Evolutionary conservation across 2,113 vertebrate species (phyloP), one percentile per base, ranked within the genome.

Genomic region (Protobothrops mucrosquamatus): DNA sequence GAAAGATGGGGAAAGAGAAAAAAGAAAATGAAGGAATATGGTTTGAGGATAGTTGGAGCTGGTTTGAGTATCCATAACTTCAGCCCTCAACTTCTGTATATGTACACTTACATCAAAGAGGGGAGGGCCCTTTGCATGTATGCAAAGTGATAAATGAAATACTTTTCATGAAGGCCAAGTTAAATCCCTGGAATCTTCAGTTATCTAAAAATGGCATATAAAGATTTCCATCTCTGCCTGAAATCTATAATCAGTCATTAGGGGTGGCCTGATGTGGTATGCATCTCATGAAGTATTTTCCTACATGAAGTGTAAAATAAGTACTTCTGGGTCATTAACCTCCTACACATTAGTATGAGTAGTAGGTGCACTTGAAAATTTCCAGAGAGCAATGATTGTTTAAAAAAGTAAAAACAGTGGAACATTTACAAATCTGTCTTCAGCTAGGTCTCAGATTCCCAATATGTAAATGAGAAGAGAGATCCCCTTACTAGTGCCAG

Each of bases 1-100:
- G 9, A 43, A n/a, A 0, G 51, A 23, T 12, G 2, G 26, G 26
- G 54, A 1, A 23, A 0, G 6, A 87, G 9, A 0, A 0, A 20
- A 1, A 4, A 26, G 3, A 0, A 4, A 14, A 5, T 14, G 12
- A 34, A 22, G 1, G 26, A 15, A 11, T 1, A 34, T n/a, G 14
- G 20, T 24, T 22, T 56, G 24, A 92, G 88, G 56, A 26, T 92
- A 39, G 20, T 43, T 39, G 52, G 64, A 85, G 34, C 69, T 57
- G 34, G 22, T 18, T 61, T 52, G 14, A 51, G 4, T 43, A 46
- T 86, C 48, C 91, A 48, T n/a, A 14, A 87, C 57, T 20, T n/a
- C 6, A 3, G n/a, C 51, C 34, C 26, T 22, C 87, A 55, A 23
- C 57, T 20, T 26, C 39, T 92, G 14, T 89, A 39, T 46, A 6